Conservation (phyloP, 1,140 invertebrate genomes). For the Oryzaephilus surinamensis region DNA sequence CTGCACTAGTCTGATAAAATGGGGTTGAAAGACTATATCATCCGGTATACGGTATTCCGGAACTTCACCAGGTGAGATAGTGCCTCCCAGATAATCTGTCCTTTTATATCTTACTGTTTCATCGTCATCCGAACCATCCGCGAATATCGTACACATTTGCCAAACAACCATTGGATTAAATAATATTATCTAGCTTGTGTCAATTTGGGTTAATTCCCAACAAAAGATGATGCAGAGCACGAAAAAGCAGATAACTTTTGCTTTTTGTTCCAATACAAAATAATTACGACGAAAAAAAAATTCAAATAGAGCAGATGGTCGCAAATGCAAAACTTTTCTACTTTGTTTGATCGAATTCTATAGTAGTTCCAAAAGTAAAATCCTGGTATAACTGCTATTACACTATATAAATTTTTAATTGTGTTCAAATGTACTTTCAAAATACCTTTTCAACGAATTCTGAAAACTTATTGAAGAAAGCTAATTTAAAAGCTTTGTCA, state of each 20-base stretch:
- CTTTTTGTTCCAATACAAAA: too few species aligned
- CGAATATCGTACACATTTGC: not conserved
- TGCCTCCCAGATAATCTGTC: not conserved
- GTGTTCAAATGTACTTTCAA: conserved; percentile 12
- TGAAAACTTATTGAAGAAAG: conserved; percentile 11
- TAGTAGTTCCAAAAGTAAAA: too few species aligned
- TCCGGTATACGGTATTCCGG: not conserved
- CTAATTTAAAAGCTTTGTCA: conserved; percentile 11
- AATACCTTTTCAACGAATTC: conserved; percentile 9
- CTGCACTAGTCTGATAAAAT: not conserved
- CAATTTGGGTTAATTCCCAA: not conserved
- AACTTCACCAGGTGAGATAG: not conserved
- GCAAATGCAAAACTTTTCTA: too few species aligned
- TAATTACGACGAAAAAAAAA: too few species aligned
- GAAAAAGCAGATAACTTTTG: not conserved
- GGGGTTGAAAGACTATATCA: too few species aligned
- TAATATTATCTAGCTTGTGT: not conserved
- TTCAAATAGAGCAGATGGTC: too few species aligned
- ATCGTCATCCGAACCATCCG: not conserved
- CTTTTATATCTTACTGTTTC: not conserved
- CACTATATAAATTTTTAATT: conserved; percentile 18
- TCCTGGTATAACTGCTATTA: too few species aligned
- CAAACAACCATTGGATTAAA: not conserved
- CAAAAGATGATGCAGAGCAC: too few species aligned
- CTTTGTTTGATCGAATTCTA: too few species aligned